Evolutionary conservation across 2,888 invertebrate genomes (phyloP).

Genomic region (Chrysotoxum bicinctum): DNA sequence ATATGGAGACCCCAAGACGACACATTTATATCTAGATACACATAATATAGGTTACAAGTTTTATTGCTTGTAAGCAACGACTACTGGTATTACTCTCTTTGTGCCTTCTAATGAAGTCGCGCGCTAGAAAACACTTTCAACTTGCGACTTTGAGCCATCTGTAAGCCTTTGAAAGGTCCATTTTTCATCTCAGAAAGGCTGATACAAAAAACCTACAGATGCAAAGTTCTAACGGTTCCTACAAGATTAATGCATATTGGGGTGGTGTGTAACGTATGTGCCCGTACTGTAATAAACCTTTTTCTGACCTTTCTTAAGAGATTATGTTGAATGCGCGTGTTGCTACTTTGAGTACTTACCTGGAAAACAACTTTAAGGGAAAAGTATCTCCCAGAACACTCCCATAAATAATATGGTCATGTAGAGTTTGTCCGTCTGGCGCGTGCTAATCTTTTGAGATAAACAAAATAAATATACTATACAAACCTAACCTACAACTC

Average conservation of each 20-base stretch:
- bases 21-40: not conserved
- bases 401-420: slow-evolving; percentile 13
- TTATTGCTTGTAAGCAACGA: slow-evolving; percentile 51
- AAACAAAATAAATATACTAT: not conserved
- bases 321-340: slow-evolving; percentile 11
- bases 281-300: slow-evolving; percentile 43
- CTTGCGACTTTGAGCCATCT: slow-evolving; percentile 17
- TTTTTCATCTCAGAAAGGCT: not conserved
- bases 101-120: slow-evolving; percentile 52
- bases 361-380: slow-evolving; percentile 13
- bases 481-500: not conserved
- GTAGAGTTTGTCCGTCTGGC: slow-evolving; percentile 43
- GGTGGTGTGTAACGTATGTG: slow-evolving; percentile 1
- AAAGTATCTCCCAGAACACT: not conserved
- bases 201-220: slow-evolving; percentile 17
- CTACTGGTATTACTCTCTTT: slow-evolving; percentile 58
- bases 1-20: not conserved
- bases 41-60: slow-evolving; percentile 22
- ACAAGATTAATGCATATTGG: slow-evolving; percentile 25
- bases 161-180: slow-evolving; percentile 20
- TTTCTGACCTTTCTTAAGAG: slow-evolving; percentile 57
- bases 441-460: slow-evolving; percentile 59
- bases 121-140: slow-evolving; percentile 51
- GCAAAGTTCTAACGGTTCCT: slow-evolving; percentile 58
- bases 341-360: slow-evolving; percentile 35